Base-by-base conservation (phyloP, 1,140 invertebrate species). In the Mylabris phalerata region DNA sequence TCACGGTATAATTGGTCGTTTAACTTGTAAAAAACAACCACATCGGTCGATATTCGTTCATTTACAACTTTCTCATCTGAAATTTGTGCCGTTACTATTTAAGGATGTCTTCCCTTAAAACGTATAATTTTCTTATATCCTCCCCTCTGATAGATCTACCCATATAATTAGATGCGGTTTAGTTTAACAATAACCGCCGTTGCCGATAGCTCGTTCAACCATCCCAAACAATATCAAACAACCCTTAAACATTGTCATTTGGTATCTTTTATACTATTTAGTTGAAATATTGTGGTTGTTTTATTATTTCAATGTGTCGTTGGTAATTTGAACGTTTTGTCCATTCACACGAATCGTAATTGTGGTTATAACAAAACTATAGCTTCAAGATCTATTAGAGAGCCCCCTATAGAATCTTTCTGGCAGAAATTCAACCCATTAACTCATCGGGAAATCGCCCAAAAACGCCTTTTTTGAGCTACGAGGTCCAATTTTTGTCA, bases 1-100 rank as follows among this genome's bases (percentile, higher is more conserved):
- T 66, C 64, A 66, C 61, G 52, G 61, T 63, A 57, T 66, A 66
- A 66, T 66, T 66, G 32, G 32, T 32, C 4, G 4, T 32, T 32
- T 32, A 32, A 32, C 32, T 32, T 4, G 2, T 5, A 5, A 32
- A 32, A 32, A 7, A 32, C 32, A 32, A 5, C 32, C 32, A 3
- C 4, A 32, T 32, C 32, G 32, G 7, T 32, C 32, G 32, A 1
- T 32, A 7, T 32, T 32, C 32, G 32, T 32, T 32, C 4, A 32
- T 3, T 32, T 32, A 32, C 4, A 32, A 32, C 1, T 32, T 32
- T 32, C 19, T 19, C 19, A 19, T 32, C 4, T 32, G 7, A 32
- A 5, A 32, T 32, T 32, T 32, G 7, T 32, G 32, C 32, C 32
- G 32, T 32, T 32, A 32, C 32, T 32, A 7, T 32, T 32, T 32